Evolutionary conservation across 2,797 vertebrate species (phyloP), one percentile per base, ranked within the genome.

Genomic region (Vespertilio murinus): DNA sequence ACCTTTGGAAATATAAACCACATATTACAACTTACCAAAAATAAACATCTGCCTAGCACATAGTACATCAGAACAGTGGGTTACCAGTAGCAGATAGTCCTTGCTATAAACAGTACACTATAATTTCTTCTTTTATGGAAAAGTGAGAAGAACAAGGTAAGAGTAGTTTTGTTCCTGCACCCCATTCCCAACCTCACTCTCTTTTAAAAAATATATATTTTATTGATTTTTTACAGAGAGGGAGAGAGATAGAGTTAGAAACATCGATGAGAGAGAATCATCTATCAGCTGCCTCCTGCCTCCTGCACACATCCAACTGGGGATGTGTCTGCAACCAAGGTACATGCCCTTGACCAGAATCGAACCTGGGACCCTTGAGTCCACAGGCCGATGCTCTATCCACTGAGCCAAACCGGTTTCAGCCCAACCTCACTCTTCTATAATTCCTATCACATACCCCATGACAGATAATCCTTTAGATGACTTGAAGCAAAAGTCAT

Each of bases 111-210:
- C 7, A 91, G 71, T 70, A 77, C 1, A 81, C 52, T 56, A 75
- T 10, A 90, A 87, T 45, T 86, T 95, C 87, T 71, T 73, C 18
- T 49, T 92, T 90, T 84, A 74, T 40, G 20, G 16, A 90, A 30
- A 49, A 94, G 12, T 23, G 22, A 67, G 49, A 94, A 65, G 49
- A 94, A 86, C 22, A 94, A 93, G 23, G n/a, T 42, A 33, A 96
- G 22, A 71, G 30, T 89, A 11, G 30, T 79, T 70, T 83, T 91
- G 49, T 45, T 83, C 40, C 42, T 85, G 52, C 17, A 90, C 22
- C 47, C 28, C 7, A 16, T 92, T 79, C 28, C 10, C 42, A 79
- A 67, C 2, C 16, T 79, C 18, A 90, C 49, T 49, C 64, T 28
- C n/a, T n/a, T n/a, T n/a, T n/a, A n/a, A n/a, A n/a, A n/a, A n/a